Conservation (phyloP, 2,113 vertebrate genomes). For the Columba janthina region DNA sequence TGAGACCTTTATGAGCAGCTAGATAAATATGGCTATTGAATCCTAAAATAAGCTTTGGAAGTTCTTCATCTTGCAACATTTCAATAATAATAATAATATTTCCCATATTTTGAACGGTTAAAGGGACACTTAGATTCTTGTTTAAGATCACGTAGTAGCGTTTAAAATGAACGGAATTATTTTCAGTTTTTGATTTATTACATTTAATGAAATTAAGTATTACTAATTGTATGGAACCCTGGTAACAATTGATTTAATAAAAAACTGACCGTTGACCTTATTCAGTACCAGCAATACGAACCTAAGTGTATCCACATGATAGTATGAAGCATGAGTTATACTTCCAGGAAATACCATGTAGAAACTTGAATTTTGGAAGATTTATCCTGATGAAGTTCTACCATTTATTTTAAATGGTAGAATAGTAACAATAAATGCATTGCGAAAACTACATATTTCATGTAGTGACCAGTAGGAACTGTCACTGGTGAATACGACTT, state of each 20-base stretch:
- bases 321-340: not conserved
- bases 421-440: not conserved
- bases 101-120: not conserved
- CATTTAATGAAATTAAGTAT: not conserved
- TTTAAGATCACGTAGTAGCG: not conserved
- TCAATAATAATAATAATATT: not conserved
- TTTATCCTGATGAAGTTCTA: not conserved
- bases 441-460: not conserved
- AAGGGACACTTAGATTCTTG: not conserved
- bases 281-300: not conserved
- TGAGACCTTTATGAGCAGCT: not conserved
- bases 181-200: not conserved
- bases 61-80: not conserved
- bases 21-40: not conserved
- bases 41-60: not conserved
- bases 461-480: not conserved
- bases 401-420: not conserved
- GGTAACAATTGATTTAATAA: not conserved
- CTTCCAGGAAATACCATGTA: not conserved
- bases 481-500: not conserved
- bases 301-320: not conserved
- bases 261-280: not conserved
- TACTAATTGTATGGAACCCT: not conserved
- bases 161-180: not conserved
- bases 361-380: not conserved